Conservation (phyloP, 2,797 vertebrate genomes). For the Hylomyscus alleni region DNA sequence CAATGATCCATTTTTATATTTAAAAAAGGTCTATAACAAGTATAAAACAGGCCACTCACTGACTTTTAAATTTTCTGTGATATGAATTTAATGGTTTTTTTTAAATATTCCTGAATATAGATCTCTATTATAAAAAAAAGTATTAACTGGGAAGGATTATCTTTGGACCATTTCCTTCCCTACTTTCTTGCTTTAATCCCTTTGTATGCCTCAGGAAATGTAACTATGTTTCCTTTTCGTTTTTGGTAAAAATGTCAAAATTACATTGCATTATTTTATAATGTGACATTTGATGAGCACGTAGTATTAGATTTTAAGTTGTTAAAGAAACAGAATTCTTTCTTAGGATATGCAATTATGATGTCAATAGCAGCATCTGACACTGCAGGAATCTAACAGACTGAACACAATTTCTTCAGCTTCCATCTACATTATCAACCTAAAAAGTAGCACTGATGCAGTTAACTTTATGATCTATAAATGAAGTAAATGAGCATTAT, state of each 20-base stretch:
- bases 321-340: not conserved
- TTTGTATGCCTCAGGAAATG: not conserved
- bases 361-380: not conserved
- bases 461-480: not conserved
- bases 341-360: not conserved
- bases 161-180: not conserved
- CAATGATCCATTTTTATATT: not conserved
- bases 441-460: not conserved
- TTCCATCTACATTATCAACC: not conserved
- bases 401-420: not conserved
- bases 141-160: not conserved
- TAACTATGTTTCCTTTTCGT: not conserved
- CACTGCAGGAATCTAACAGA: not conserved
- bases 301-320: not conserved
- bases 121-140: not conserved
- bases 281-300: not conserved
- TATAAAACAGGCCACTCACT: not conserved
- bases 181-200: not conserved
- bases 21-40: not conserved
- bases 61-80: conserved; percentile 11
- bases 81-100: not conserved
- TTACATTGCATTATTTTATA: conserved; percentile 3
- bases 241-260: not conserved
- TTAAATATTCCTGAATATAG: not conserved
- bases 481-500: not conserved